Base-by-base conservation (phyloP, 2,113 vertebrate species). In the Macrotus californicus region DNA sequence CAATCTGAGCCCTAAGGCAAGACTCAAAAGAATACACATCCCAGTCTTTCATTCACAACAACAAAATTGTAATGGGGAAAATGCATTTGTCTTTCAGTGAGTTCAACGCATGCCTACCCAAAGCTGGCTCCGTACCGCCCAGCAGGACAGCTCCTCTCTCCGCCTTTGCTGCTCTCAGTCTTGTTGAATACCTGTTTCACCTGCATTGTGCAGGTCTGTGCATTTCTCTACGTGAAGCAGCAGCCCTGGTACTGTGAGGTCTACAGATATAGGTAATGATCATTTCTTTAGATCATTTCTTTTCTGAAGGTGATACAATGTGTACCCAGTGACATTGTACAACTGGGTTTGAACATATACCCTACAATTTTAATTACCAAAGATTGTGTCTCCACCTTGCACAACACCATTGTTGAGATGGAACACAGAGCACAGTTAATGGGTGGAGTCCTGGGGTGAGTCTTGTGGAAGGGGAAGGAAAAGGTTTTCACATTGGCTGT, bases 171-270 rank as follows among this genome's bases (percentile, higher is more conserved):
- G 69, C 97, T 98, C 24, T 99, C 98, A 0, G n/a, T 98, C 24
- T 64, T 97, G 48, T 76, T 98, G 84, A 98, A 98, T 0, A 46
- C 92, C 39, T 96, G 96, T 70, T 97, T 98, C 24, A 96, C 93
- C 7, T 48, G 89, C 76, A 52, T 80, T 15, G 66, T 97, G 66
- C 98, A 98, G 75, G 41, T 97, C 77, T 97, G 93, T 22, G 98
- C 93, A 41, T 98, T 98, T 91, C 92, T 99, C 13, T 79, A 69
- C 1, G 97, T 99, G 89, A 98, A 98, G 93, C 96, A 97, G 95
- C 98, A 99, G 95, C 95, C 98, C 26, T 98, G 98, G 98, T 98
- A 98, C 36, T 95, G 85, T 39, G 89, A 70, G 10, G 94, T 97
- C 92, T 97, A 97, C 82, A 83, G 36, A 59, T 96, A 97, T 96